Percentiles rank a stretch among this genome's conserved stretches.
phyloP scores from a whole-genome alignment of 2,797 vertebrate genomes.

The Liasis olivaceus region DNA sequence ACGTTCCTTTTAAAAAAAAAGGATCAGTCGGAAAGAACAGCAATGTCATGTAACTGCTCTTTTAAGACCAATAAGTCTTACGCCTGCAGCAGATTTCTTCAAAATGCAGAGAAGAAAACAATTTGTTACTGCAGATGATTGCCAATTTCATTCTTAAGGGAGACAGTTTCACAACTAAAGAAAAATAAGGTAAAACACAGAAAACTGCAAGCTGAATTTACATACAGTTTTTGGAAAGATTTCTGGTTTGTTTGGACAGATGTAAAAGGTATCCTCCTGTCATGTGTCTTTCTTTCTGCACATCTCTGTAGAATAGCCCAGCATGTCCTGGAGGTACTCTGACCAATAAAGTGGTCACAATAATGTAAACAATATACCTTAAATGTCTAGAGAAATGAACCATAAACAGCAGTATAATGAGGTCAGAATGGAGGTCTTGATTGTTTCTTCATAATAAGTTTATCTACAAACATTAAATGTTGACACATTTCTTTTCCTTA shows the following conservation, averaged over 20 bases:
- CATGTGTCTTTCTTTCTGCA: not conserved
- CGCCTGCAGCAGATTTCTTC: conserved; percentile 23
- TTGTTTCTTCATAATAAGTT: conserved; percentile 60
- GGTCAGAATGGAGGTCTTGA: conserved; percentile 69
- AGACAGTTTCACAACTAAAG: not conserved
- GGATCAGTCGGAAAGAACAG: conserved; percentile 46
- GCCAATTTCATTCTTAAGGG: conserved; percentile 11
- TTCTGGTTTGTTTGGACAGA: conserved; percentile 32
- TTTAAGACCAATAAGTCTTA: conserved; percentile 35
- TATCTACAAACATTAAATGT: conserved; percentile 70
- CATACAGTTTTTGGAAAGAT: conserved; percentile 29
- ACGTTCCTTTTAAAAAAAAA: conserved; percentile 41
- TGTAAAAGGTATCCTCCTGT: not conserved
- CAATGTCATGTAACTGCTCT: conserved; percentile 44
- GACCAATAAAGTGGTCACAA: conserved; percentile 63
- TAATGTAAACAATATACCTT: conserved; percentile 63
- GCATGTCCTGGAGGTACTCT: conserved; percentile 36
- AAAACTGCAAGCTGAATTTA: conserved; percentile 36
- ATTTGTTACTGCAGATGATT: conserved; percentile 27
- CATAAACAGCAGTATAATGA: conserved; percentile 59
- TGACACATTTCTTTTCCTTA: conserved; percentile 75
- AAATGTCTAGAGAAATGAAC: conserved; percentile 59
- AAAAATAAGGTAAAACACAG: conserved; percentile 36
- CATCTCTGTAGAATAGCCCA: conserved; percentile 37
- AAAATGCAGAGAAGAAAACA: conserved; percentile 43